Conservation (phyloP, 2,888 invertebrate species). For the Hydrotaea diabolus region DNA sequence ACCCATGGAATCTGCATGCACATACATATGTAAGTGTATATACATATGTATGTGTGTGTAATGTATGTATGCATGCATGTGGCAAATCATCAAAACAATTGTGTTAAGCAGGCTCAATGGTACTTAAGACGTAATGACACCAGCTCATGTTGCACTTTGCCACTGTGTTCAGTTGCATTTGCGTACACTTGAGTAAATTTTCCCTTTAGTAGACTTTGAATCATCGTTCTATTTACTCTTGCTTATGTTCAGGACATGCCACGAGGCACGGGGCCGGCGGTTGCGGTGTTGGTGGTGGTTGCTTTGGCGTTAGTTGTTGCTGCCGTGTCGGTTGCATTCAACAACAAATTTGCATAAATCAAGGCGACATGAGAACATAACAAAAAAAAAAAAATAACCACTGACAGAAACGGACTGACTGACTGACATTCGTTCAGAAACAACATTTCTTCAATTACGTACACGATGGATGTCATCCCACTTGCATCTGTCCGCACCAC, state of each 20-base stretch:
- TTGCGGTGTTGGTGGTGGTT: background rate
- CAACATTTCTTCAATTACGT: constrained; percentile 38
- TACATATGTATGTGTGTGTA: no score
- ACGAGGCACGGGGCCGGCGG: background rate
- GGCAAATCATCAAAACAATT: constrained; percentile 68
- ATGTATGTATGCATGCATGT: constrained; percentile 17
- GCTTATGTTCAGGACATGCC: background rate
- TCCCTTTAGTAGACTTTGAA: constrained; percentile 38
- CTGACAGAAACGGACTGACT: no score
- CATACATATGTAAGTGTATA: background rate
- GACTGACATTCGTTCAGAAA: constrained; percentile 33
- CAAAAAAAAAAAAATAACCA: background rate
- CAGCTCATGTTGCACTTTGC: constrained; percentile 64
- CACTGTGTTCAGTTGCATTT: constrained; percentile 58
- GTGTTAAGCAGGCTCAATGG: constrained; percentile 68
- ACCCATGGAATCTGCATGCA: constrained; percentile 38
- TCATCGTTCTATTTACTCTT: constrained; percentile 60
- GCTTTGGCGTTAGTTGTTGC: background rate
- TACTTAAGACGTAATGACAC: constrained; percentile 68
- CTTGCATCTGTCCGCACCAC: constrained; percentile 28
- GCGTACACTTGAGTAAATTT: constrained; percentile 65
- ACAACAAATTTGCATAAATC: constrained; percentile 34
- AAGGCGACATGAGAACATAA: constrained; percentile 16
- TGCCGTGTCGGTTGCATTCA: constrained; percentile 28
- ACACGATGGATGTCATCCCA: constrained; percentile 19